phyloP scores from a whole-genome alignment of 2,797 vertebrate genomes.

The Platyrinchus mystaceus region DNA sequence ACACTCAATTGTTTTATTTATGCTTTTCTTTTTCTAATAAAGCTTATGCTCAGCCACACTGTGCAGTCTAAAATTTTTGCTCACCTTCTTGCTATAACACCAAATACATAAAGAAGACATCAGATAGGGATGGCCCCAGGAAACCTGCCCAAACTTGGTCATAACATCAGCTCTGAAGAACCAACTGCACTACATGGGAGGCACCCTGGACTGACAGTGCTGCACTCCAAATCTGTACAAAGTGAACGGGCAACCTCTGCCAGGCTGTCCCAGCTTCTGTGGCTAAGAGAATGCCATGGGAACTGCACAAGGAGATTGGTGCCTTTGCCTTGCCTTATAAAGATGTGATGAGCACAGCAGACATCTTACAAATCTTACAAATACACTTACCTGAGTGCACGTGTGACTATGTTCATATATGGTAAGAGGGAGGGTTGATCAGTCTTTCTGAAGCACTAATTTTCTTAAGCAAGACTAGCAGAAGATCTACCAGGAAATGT shows the following conservation, averaged over 20 bases:
- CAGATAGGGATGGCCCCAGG: neutral
- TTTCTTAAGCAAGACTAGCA: neutral
- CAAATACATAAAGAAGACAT: neutral
- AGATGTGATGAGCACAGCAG: neutral
- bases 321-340: neutral
- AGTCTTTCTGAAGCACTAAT: neutral
- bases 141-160: neutral
- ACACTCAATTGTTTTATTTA: neutral
- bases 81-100: neutral
- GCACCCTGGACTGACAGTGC: rapidly evolving
- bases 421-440: rapidly evolving
- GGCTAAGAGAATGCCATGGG: neutral
- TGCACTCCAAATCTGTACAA: neutral
- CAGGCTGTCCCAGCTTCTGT: neutral
- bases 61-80: neutral
- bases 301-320: neutral
- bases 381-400: neutral
- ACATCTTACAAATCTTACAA: neutral
- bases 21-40: neutral
- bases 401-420: neutral
- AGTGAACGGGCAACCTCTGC: neutral
- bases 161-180: neutral
- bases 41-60: neutral
- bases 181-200: rapidly evolving
- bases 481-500: neutral